Evolutionary conservation across 2,797 vertebrate species (phyloP).

Genomic region (Pachyuromys duprasi): DNA sequence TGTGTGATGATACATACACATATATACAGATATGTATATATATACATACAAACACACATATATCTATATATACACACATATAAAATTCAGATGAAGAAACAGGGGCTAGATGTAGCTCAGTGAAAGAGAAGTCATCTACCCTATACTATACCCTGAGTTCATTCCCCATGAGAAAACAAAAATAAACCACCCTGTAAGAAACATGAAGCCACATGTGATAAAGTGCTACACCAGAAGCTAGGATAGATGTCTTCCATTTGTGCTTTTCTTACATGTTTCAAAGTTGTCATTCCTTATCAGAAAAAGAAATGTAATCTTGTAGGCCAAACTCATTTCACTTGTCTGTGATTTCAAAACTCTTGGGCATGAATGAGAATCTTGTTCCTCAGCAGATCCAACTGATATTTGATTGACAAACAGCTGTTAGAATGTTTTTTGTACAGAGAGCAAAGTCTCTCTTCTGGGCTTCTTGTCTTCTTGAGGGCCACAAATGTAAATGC

Average conservation of each 20-base stretch:
- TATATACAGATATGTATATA: too few relatives aligned
- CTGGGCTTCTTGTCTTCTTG: neutral
- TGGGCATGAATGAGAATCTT: neutral
- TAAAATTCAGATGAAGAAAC: neutral
- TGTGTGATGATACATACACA: neutral
- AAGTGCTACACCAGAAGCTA: neutral
- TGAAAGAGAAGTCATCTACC: neutral
- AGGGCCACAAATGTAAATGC: neutral
- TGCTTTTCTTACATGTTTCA: constrained; percentile 25
- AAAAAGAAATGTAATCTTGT: constrained; percentile 10
- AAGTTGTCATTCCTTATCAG: constrained; percentile 39
- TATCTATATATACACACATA: too few relatives aligned
- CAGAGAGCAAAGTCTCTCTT: constrained; percentile 37
- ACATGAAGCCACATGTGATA: neutral
- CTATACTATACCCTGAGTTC: neutral
- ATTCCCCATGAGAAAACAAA: neutral
- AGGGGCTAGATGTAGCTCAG: neutral
- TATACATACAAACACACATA: too few relatives aligned
- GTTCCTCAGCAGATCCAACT: neutral
- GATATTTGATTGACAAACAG: neutral
- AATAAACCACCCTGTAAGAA: neutral
- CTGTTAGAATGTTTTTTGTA: neutral
- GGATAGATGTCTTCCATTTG: neutral
- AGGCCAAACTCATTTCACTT: neutral
- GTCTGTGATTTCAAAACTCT: neutral